Percentiles rank a stretch among this genome's conserved stretches.
Conservation (phyloP, 1,140 invertebrate genomes). For the Contarinia nasturtii region DNA sequence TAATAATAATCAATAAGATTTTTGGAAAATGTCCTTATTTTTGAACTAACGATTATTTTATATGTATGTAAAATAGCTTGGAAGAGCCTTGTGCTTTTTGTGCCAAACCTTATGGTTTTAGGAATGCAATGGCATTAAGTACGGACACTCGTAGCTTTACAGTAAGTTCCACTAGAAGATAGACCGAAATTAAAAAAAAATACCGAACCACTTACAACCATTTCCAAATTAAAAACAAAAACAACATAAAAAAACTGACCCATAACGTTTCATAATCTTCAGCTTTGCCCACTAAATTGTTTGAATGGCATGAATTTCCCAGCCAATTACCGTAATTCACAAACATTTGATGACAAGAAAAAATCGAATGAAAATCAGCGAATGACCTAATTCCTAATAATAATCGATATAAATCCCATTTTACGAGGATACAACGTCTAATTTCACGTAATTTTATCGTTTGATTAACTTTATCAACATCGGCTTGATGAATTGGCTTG, state of each 20-base stretch:
- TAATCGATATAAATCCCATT: background rate
- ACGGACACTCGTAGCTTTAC: constrained; percentile 53
- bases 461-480: background rate
- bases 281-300: too few relatives aligned
- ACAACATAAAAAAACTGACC: background rate
- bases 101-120: constrained; percentile 84
- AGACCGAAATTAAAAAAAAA: background rate
- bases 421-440: background rate
- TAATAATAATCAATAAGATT: background rate
- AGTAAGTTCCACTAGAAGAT: constrained; percentile 33
- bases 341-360: too few relatives aligned
- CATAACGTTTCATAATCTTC: too few relatives aligned
- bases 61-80: constrained; percentile 32
- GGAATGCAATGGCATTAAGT: constrained; percentile 76
- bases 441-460: background rate
- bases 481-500: background rate
- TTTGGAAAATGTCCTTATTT: background rate
- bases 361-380: too few relatives aligned
- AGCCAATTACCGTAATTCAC: too few relatives aligned
- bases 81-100: constrained; percentile 61
- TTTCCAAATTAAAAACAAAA: background rate
- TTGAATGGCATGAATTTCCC: too few relatives aligned
- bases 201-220: background rate
- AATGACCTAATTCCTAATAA: background rate
- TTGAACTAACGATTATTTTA: background rate